Evolutionary conservation across 1,140 invertebrate genomes (phyloP).

Genomic region (Pseudomyrmex pallidus): DNA sequence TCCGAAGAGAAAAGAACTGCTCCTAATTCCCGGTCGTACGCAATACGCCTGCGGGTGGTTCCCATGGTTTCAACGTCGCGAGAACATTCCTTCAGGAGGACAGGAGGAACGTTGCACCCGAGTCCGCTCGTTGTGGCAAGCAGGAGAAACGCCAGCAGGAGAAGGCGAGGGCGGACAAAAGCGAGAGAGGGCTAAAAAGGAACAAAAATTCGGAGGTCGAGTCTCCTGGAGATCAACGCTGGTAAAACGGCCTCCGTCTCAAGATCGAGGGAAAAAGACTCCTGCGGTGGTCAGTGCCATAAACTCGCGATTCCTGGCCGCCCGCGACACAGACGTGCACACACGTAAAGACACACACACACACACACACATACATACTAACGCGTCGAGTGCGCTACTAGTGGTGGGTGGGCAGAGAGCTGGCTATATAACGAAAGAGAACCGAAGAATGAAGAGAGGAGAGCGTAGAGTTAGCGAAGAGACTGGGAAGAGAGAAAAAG

Average conservation of each 20-base stretch:
- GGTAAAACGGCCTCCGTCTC: conserved; percentile 59
- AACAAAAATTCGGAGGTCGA: conserved; percentile 59
- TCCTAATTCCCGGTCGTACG: conserved; percentile 40
- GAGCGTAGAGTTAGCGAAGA: conserved; percentile 31
- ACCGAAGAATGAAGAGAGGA: conserved; percentile 20
- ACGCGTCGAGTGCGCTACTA: conserved; percentile 25
- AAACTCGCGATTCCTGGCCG: conserved; percentile 63
- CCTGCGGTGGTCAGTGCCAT: conserved; percentile 66
- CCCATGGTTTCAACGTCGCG: conserved; percentile 37
- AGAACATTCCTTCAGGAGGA: conserved; percentile 27
- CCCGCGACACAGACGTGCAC: neutral
- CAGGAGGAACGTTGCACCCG: conserved; percentile 32
- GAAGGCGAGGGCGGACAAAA: neutral
- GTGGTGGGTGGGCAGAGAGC: conserved; percentile 25
- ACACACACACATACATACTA: conserved; percentile 1
- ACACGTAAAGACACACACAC: neutral
- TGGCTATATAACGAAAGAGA: conserved; percentile 40
- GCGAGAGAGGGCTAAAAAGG: conserved; percentile 27
- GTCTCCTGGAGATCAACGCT: conserved; percentile 49
- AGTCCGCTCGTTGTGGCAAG: neutral
- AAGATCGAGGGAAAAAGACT: conserved; percentile 43
- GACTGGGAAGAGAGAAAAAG: conserved; percentile 21
- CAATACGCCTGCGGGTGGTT: conserved; percentile 44
- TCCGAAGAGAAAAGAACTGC: neutral
- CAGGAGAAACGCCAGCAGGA: neutral